Conservation (phyloP, 2,797 vertebrate species). For the Salarias fasciatus region DNA sequence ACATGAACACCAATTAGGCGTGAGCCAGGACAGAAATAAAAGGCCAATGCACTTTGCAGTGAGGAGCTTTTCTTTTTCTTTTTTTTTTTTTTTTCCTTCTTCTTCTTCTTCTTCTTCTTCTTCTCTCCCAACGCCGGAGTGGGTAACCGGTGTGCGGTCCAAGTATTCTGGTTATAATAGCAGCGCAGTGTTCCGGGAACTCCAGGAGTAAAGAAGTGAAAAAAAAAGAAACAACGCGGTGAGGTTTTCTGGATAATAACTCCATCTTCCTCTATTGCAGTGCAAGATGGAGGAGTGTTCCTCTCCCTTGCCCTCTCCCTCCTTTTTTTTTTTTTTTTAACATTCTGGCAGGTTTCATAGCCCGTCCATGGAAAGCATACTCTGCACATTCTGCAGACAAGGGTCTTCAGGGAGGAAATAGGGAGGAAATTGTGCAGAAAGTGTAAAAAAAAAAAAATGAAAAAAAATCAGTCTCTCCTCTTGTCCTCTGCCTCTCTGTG, state of each 20-base stretch:
- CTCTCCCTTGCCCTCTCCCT: conserved; percentile 18
- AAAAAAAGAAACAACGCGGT: conserved; percentile 61
- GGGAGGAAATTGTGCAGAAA: conserved; percentile 88
- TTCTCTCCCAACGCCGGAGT: conserved; percentile 60
- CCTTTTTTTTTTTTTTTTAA: conserved; percentile 36
- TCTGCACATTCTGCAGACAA: conserved; percentile 86
- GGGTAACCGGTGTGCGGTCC: conserved; percentile 74
- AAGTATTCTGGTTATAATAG: conserved; percentile 80
- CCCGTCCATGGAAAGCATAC: conserved; percentile 82
- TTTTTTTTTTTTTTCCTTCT: conserved; percentile 38
- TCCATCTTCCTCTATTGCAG: conserved; percentile 73
- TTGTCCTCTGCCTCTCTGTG: conserved; percentile 55
- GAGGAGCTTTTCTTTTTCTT: conserved; percentile 58
- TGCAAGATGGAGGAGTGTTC: conserved; percentile 46
- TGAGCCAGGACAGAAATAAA: conserved; percentile 71
- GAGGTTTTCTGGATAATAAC: conserved; percentile 81
- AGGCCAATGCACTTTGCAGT: conserved; percentile 64
- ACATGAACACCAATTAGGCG: conserved; percentile 65
- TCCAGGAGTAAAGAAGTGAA: conserved; percentile 65
- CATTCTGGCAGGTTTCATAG: conserved; percentile 78
- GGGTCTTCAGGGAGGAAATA: conserved; percentile 87
- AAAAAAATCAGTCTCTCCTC: conserved; percentile 72
- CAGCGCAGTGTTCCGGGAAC: conserved; percentile 79
- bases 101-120: conserved; percentile 39
- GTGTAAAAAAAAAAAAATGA: conserved; percentile 80